phyloP scores from a whole-genome alignment of 2,113 vertebrate genomes.

The Proteles cristata region DNA sequence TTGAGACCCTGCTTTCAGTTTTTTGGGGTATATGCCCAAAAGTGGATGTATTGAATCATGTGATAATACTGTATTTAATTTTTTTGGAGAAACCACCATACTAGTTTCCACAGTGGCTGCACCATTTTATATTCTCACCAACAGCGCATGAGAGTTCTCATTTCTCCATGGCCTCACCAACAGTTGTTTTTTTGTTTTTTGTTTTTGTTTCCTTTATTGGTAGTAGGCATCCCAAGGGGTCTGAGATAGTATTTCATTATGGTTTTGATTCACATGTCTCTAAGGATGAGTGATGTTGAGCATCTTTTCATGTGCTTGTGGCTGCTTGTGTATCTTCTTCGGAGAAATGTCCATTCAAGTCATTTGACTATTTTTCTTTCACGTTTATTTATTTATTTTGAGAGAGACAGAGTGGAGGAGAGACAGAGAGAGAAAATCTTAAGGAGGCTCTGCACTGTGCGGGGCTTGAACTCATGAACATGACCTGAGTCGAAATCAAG shows the following conservation, averaged over 20 bases:
- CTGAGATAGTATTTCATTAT: not conserved
- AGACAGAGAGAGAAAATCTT: not conserved
- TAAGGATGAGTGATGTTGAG: not conserved
- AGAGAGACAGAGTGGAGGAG: not conserved
- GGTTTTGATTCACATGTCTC: not conserved
- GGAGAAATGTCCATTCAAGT: not conserved
- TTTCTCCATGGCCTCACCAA: not conserved
- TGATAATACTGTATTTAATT: not conserved
- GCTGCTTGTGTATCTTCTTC: not conserved
- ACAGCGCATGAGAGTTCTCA: not conserved
- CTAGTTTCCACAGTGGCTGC: not conserved
- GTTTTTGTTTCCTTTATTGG: not conserved
- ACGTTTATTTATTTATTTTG: not conserved
- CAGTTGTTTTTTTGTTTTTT: not conserved
- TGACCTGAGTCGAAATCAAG: not conserved
- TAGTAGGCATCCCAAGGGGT: not conserved
- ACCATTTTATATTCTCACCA: not conserved
- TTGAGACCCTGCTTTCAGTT: not conserved
- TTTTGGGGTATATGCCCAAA: not conserved
- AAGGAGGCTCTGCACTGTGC: not conserved
- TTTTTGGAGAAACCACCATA: not conserved
- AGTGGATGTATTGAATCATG: not conserved
- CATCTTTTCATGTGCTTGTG: not conserved
- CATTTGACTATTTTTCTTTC: not conserved
- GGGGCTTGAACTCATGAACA: not conserved